Evolutionary conservation across 2,797 vertebrate genomes (phyloP), one percentile per base, ranked within the genome.

Genomic region (Antrozous pallidus): DNA sequence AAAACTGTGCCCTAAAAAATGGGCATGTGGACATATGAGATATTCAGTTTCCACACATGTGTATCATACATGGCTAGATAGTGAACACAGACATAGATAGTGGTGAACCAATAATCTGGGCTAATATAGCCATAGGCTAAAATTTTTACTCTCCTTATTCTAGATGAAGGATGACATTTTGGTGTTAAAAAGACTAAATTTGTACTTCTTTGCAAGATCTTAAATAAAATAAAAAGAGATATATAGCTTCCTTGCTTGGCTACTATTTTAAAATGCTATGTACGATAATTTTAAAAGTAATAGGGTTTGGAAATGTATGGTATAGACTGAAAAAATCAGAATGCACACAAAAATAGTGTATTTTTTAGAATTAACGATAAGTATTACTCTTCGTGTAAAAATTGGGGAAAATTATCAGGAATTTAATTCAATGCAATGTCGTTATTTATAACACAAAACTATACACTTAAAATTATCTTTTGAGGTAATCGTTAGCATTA

Each of bases 1-100:
- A 97, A 97, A 97, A 97, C 97, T 95, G 91, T 94, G 96, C 96
- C 96, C 93, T 92, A 73, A 82, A 96, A 97, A 97, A 97, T 91
- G 88, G 93, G 58, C 3, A 63, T 10, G 89, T 49, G 89, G 95
- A 91, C 96, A 79, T 93, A 97, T 91, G 90, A 87, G 85, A 87
- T 67, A 83, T n/a, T 47, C 81, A 51, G 17, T 80, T 82, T 69
- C 2, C 80, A 83, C 56, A 16, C 56, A 40, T 51, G 36, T 69
- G 67, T 86, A 20, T 90, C 74, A 20, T 91, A 17, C 31, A 26
- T 95, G 47, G 74, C 58, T 88, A 71, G 87, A 56, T 28, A 12
- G 71, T 49, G 70, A 61, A 47, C 70, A 56, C 67, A 70, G 78
- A 63, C n/a, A 14, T 13, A 49, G 40, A 81, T 22, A 63, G 22